Base-by-base conservation (phyloP, 2,797 vertebrate genomes). In the Chloroceryle amazona region DNA sequence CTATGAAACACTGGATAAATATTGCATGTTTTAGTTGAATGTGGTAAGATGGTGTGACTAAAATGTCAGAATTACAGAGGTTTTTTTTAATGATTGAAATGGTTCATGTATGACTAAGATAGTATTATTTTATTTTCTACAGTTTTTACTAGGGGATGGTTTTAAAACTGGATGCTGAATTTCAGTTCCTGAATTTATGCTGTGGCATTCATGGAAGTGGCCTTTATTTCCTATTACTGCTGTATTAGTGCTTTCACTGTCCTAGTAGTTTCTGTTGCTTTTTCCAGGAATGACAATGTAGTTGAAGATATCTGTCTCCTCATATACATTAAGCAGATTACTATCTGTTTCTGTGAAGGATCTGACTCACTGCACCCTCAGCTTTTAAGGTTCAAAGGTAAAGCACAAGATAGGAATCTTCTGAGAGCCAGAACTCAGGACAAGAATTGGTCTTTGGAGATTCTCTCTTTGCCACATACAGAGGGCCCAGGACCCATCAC, bases 1-100 rank as follows among this genome's bases (percentile, higher is more conserved):
- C 58, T 39, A 41, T 90, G 86, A 92, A 17, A 42, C n/a, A 61
- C 66, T 44, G 84, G 63, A 84, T 71, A 93, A 90, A 70, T 92
- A 66, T 31, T 73, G 22, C n/a, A 67, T 37, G 3, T 82, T 89
- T 91, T 80, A 51, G 4, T 51, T 85, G n/a, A 47, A 31, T 87
- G 66, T 60, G 41, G 14, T 79, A 84, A 84, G 35, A 72, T 26
- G 9, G 18, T 54, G 14, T 75, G 33, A 39, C 9, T 52, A 81
- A 57, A 5, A 19, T 31, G 37, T 65, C 28, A 78, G 62, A 89
- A 65, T 68, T 61, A 74, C 10, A 61, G 25, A 29, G 2, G 8
- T 21, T 52, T 83, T 83, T 71, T 18, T 44, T 7, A 72, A 26
- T 61, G 0, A 76, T 31, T 70, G 37, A 66, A 70, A 63, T n/a